These are phyloP conservation scores for Ptychochromis oligacanthus DNA, from an alignment of 2,113 vertebrate genomes.

Conservation along the genomic window DNA sequence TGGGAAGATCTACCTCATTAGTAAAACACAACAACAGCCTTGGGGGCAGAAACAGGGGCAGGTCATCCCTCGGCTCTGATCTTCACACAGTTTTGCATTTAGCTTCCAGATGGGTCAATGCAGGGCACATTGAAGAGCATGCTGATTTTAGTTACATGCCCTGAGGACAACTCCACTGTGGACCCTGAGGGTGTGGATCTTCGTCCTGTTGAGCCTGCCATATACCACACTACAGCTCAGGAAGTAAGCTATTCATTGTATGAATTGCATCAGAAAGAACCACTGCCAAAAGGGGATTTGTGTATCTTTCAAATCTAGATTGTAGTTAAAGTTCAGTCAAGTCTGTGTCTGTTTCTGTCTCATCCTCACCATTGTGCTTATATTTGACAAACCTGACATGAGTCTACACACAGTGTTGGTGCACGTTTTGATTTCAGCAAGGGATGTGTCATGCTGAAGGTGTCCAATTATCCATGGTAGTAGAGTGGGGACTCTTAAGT, in stretches of 20 bases:
- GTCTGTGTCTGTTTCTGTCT: constrained; percentile 5
- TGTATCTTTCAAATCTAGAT: constrained; percentile 36
- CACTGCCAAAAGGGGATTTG: constrained; percentile 30
- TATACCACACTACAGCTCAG: constrained; percentile 15
- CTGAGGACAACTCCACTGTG: constrained; percentile 50
- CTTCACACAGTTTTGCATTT: constrained; percentile 65
- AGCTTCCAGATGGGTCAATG: constrained; percentile 72
- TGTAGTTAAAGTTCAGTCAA: constrained; percentile 25
- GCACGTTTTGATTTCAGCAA: constrained; percentile 56
- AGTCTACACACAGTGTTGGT: constrained; percentile 25
- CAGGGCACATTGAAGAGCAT: constrained; percentile 20
- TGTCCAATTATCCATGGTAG: constrained; percentile 78
- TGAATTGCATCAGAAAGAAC: constrained; percentile 47
- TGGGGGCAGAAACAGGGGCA: constrained; percentile 39
- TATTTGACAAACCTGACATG: constrained; percentile 63
- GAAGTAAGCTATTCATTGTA: constrained; percentile 42
- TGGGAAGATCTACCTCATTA: constrained; percentile 63
- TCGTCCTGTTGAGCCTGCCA: constrained; percentile 49
- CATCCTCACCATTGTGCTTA: constrained; percentile 34
- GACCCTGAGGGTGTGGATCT: constrained; percentile 51
- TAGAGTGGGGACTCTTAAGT: constrained; percentile 65
- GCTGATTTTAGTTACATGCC: constrained; percentile 40
- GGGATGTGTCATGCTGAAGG: constrained; percentile 71
- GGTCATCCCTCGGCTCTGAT: constrained; percentile 63
- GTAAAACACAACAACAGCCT: constrained; percentile 69